Percentiles rank a stretch among this genome's conserved stretches.
phyloP scores from a whole-genome alignment of 2,797 vertebrate species.

The Acestrorhynchus altus region DNA sequence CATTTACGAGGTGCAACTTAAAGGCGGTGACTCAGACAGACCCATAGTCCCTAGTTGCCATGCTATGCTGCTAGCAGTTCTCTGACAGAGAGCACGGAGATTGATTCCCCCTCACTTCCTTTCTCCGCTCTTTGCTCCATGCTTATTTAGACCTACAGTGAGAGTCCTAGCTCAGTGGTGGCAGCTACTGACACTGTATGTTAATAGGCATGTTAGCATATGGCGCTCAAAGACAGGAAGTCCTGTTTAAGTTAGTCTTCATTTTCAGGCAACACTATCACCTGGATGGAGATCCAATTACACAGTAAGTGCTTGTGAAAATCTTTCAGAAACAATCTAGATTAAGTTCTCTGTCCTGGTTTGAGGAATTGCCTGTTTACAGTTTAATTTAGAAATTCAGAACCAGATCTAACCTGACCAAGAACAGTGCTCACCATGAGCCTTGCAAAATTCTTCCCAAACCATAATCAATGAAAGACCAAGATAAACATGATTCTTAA shows the following conservation, averaged over 20 bases:
- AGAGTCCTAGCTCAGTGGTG: not conserved
- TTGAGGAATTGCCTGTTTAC: too few relatives aligned
- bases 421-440: too few relatives aligned
- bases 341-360: not conserved
- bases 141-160: slow-evolving; percentile 16
- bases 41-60: slow-evolving; percentile 11
- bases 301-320: not conserved
- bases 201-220: not conserved
- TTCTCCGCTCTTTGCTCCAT: not conserved
- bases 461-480: too few relatives aligned
- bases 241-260: not conserved
- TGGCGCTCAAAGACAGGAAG: not conserved
- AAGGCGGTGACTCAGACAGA: not conserved
- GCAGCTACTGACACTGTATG: not conserved
- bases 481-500: too few relatives aligned
- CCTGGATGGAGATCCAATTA: not conserved
- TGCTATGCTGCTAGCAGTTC: slow-evolving; percentile 9
- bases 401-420: too few relatives aligned
- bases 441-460: too few relatives aligned
- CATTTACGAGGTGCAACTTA: not conserved
- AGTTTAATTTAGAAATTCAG: too few relatives aligned
- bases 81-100: not conserved
- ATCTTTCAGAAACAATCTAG: not conserved
- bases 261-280: not conserved
- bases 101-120: not conserved